Conservation (phyloP, 2,888 invertebrate species). For the Balanococcus diminutus region DNA sequence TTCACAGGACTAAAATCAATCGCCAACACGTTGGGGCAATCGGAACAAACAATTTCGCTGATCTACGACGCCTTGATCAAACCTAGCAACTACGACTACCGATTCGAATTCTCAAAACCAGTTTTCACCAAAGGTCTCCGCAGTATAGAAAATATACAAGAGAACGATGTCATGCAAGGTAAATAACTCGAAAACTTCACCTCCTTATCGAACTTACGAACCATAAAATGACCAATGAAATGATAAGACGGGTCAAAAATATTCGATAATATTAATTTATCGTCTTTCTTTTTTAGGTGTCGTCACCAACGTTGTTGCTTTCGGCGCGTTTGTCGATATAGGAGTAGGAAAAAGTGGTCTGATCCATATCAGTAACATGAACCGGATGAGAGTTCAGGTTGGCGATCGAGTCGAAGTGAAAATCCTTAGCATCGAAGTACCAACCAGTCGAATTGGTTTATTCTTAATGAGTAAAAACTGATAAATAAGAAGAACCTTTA, state of each 20-base stretch:
- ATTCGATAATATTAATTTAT: neutral
- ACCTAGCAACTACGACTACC: conserved; percentile 75
- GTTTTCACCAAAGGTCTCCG: conserved; percentile 78
- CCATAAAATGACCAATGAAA: neutral
- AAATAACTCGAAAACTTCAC: conserved; percentile 56
- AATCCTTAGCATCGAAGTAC: conserved; percentile 10
- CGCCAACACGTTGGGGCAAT: conserved; percentile 66
- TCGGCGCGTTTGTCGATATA: conserved; percentile 90
- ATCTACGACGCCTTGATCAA: conserved; percentile 77
- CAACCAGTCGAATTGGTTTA: conserved; percentile 8
- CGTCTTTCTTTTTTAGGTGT: conserved; percentile 66
- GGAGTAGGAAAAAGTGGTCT: conserved; percentile 76
- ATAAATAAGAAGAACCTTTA: neutral
- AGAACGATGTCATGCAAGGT: conserved; percentile 71
- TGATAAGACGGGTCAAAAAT: neutral
- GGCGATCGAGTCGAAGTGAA: conserved; percentile 74
- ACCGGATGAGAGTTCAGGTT: conserved; percentile 66
- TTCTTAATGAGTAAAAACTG: conserved; percentile 16
- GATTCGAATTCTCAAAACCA: conserved; percentile 70
- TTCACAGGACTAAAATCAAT: conserved; percentile 62
- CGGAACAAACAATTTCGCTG: conserved; percentile 70
- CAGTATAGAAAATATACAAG: conserved; percentile 70
- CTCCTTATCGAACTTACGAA: neutral
- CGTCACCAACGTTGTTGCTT: conserved; percentile 83
- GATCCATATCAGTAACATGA: conserved; percentile 70